Evolutionary conservation across 1,140 invertebrate species (phyloP), one percentile per base, ranked within the genome.

Genomic region (Platorchestia sp.): DNA sequence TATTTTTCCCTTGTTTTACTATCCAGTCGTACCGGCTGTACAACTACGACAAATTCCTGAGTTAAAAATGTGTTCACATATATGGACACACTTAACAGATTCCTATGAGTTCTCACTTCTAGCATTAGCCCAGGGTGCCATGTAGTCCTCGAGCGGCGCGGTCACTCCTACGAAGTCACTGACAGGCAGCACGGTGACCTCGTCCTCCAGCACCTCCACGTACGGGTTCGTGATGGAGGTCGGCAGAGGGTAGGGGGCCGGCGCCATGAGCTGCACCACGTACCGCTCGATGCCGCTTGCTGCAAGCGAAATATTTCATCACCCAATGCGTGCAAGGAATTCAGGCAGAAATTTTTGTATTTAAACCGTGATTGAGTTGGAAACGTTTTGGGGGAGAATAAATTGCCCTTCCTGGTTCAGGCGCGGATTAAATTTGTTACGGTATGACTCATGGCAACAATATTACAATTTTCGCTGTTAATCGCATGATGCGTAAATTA

Each of bases 251-350:
- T 45, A 45, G 40, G 91, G 91, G 43, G 44, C 91, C 10, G 91
- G 91, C 0, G 91, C 91, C 22, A 93, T 45, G 7, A 93, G 91
- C 91, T 93, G 91, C 36, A 93, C 91, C 44, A 93, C 91, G 0
- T 40, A 1, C 14, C 45, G 44, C 27, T 45, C 43, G 91, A 93
- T 93, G 7, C 45, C 91, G 22, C 43, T 45, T 10, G 45, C 91
- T 93, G 87, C 5, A 89, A 42, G 87, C 41, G 42, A 42, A 89
- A 75, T 27, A 75, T 75, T 19, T 75, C 14, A 3, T 3, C 1
- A 22, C 14, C 36, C 36, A 75, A 3, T 36, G 36, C 6, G 27
- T 75, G 36, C 27, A 22, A 22, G 36, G 36, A 75, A 19, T 51
- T 22, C 59, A 10, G 36, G 59, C 7, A 19, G 59, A 10, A 75